A percentile compares a stretch with the other conserved stretches of the same genome.
These are phyloP conservation scores for Diarsia mendica DNA, from an alignment of 2,888 invertebrate genomes.

Conservation along the genomic window DNA sequence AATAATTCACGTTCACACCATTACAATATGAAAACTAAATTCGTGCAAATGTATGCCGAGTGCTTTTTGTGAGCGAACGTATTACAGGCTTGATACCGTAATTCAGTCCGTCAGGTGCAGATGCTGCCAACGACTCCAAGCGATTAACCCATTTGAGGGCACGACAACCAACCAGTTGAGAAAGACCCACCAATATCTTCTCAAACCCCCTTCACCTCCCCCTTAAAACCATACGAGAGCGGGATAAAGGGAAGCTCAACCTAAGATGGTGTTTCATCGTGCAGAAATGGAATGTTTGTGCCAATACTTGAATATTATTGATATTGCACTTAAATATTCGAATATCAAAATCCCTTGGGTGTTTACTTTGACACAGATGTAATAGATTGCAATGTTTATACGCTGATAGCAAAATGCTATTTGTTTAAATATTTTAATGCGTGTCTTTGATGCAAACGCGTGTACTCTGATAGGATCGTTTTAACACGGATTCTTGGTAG, in stretches of 20 bases:
- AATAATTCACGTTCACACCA: slow-evolving; percentile 54
- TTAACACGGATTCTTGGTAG: neutral
- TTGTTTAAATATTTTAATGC: slow-evolving; percentile 19
- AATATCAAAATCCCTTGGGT: slow-evolving; percentile 71
- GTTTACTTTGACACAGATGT: slow-evolving; percentile 68
- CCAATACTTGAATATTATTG: slow-evolving; percentile 85
- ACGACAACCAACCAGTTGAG: slow-evolving; percentile 70
- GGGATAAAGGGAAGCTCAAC: slow-evolving; percentile 65
- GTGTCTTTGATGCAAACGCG: slow-evolving; percentile 5
- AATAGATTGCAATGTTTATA: slow-evolving; percentile 62
- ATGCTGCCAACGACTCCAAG: slow-evolving; percentile 83
- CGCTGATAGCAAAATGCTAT: slow-evolving; percentile 22
- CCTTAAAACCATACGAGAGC: slow-evolving; percentile 51
- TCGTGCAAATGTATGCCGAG: slow-evolving; percentile 63
- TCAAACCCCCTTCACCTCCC: slow-evolving; percentile 58
- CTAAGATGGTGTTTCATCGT: slow-evolving; percentile 69
- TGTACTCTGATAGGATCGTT: neutral
- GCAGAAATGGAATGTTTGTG: slow-evolving; percentile 82
- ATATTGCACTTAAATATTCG: slow-evolving; percentile 81
- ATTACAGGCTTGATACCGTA: slow-evolving; percentile 82
- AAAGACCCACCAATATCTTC: slow-evolving; percentile 71
- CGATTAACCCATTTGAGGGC: slow-evolving; percentile 89
- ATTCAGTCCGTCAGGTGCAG: slow-evolving; percentile 88
- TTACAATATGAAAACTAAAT: slow-evolving; percentile 61
- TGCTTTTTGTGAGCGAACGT: slow-evolving; percentile 76